phyloP scores from a whole-genome alignment of 2,888 invertebrate genomes.

The Rhaphigaster nebulosa region DNA sequence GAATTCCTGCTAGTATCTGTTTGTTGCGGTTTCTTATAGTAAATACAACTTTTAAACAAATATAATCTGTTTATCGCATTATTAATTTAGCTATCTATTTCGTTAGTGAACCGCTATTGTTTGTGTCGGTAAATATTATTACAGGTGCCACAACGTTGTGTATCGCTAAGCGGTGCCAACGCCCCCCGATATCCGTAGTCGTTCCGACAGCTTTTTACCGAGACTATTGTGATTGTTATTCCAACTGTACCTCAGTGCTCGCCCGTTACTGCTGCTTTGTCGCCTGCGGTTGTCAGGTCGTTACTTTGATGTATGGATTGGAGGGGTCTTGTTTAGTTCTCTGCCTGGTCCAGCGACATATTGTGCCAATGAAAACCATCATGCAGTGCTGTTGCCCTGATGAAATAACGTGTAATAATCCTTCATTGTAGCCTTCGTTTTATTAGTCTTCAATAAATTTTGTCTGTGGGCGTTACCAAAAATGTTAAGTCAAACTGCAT shows the following conservation, averaged over 20 bases:
- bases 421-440: neutral
- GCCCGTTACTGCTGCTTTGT: conserved; percentile 34
- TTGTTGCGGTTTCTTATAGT: neutral
- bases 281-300: conserved; percentile 35
- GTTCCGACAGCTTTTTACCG: conserved; percentile 19
- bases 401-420: neutral
- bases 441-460: neutral
- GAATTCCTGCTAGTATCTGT: neutral
- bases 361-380: conserved; percentile 5
- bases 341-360: neutral
- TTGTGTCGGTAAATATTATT: neutral
- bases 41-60: neutral
- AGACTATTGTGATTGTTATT: conserved; percentile 31
- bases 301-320: conserved; percentile 12
- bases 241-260: neutral
- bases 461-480: neutral
- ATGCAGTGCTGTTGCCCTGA: neutral
- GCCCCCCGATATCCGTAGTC: neutral
- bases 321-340: neutral
- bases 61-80: neutral
- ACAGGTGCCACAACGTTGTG: neutral
- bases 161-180: neutral
- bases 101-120: neutral
- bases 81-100: neutral
- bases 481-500: neutral